These are phyloP conservation scores for Platysternon megacephalum DNA, from an alignment of 2,113 vertebrate species.

Conservation along the genomic window DNA sequence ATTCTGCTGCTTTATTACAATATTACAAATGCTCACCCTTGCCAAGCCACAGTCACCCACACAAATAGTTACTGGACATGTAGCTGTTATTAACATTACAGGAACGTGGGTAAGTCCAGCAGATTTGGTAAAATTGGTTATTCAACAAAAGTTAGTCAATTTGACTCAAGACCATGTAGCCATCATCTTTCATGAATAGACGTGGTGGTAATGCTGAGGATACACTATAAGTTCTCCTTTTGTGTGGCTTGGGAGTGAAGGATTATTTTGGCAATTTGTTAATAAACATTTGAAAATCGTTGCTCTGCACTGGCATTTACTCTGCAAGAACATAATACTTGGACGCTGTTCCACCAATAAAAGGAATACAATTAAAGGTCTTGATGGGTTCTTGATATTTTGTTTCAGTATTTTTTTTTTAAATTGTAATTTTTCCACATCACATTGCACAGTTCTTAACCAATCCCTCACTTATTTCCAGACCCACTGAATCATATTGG, in stretches of 20 bases:
- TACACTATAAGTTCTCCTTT: background rate
- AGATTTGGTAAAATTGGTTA: background rate
- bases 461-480: background rate
- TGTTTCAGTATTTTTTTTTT: too few relatives aligned
- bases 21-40: constrained; percentile 17
- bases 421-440: too few relatives aligned
- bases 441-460: background rate
- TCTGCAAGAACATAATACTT: too few relatives aligned
- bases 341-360: too few relatives aligned
- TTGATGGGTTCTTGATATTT: too few relatives aligned
- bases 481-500: background rate
- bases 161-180: background rate
- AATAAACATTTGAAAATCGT: too few relatives aligned
- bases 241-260: too few relatives aligned
- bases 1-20: constrained; percentile 29
- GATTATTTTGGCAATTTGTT: too few relatives aligned
- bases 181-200: fast-evolving
- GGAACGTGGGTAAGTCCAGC: background rate
- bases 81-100: background rate
- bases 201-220: background rate
- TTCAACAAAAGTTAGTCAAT: background rate
- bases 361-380: too few relatives aligned
- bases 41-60: background rate
- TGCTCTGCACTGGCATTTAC: too few relatives aligned
- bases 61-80: background rate